Evolutionary conservation across 37 sponge, comb jelly and placozoan genomes (phyloP).

Genomic region (Halisarca cf. caerulea): DNA sequence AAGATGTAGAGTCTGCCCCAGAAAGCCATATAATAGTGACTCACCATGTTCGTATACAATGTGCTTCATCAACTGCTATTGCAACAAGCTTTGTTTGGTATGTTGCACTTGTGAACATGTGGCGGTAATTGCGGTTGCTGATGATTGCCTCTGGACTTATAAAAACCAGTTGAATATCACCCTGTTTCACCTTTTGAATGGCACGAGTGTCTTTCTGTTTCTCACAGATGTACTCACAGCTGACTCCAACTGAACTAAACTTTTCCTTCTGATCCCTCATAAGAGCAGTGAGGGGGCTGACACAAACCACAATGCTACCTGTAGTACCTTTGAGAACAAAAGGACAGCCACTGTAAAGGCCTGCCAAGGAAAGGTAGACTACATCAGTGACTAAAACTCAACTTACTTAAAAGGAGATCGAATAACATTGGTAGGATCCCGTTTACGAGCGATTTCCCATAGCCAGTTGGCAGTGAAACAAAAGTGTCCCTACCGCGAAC

Average conservation of each 20-base stretch:
- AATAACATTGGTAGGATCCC: too few species aligned
- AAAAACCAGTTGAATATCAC: conserved; percentile 1
- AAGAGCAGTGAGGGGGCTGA: not conserved
- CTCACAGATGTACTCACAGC: not conserved
- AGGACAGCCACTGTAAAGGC: too few species aligned
- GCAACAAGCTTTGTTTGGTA: conserved; percentile 2
- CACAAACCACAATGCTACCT: not conserved
- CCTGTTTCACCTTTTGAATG: not conserved
- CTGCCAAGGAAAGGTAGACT: too few species aligned
- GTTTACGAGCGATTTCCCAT: too few species aligned
- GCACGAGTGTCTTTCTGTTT: not conserved
- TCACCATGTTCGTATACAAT: conserved; percentile 11
- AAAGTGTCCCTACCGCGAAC: too few species aligned
- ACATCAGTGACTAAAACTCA: too few species aligned
- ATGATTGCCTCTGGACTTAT: conserved; percentile 11
- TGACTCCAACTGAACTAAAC: not conserved
- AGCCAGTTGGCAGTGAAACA: too few species aligned
- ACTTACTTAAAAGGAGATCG: too few species aligned
- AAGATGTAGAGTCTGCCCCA: too few species aligned
- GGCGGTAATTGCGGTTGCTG: not conserved
- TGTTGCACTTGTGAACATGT: not conserved
- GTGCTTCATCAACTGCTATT: conserved; percentile 21
- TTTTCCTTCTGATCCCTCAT: conserved; percentile 11
- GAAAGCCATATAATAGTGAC: too few species aligned
- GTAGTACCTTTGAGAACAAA: too few species aligned